Percentiles rank a stretch among this genome's conserved stretches.
Evolutionary conservation across 2,797 vertebrate genomes (phyloP).

Genomic region (Sphenodon punctatus): DNA sequence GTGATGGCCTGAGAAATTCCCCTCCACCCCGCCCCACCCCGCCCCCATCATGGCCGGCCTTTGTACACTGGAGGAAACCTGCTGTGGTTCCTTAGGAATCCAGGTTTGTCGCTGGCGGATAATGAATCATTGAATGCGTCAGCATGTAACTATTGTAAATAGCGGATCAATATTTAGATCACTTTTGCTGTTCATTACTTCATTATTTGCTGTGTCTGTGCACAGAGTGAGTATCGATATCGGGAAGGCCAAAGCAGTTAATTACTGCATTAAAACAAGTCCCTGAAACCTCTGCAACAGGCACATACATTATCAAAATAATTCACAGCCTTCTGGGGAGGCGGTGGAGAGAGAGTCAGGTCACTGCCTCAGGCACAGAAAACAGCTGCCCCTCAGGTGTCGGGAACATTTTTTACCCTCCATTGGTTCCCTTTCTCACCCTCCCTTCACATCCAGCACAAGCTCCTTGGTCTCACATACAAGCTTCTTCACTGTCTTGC

Average conservation of each 20-base stretch:
- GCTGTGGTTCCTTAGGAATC: slow-evolving; percentile 71
- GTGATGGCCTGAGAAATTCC: too few relatives aligned
- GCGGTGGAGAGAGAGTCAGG: too few relatives aligned
- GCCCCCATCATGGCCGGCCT: slow-evolving; percentile 26
- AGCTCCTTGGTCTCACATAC: too few relatives aligned
- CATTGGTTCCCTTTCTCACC: too few relatives aligned
- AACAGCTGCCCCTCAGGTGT: not conserved
- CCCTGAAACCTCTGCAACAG: slow-evolving; percentile 22
- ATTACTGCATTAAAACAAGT: slow-evolving; percentile 49
- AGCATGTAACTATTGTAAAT: slow-evolving; percentile 78
- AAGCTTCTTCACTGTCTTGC: too few relatives aligned
- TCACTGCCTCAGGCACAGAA: not conserved
- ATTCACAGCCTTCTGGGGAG: not conserved
- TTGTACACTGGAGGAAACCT: slow-evolving; percentile 64
- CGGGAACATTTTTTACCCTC: too few relatives aligned
- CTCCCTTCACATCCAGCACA: too few relatives aligned
- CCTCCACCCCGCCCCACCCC: too few relatives aligned
- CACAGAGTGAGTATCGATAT: slow-evolving; percentile 55
- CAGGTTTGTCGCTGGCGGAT: slow-evolving; percentile 77
- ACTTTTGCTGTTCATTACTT: slow-evolving; percentile 89
- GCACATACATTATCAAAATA: not conserved
- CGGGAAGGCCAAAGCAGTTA: slow-evolving; percentile 44
- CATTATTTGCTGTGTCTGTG: slow-evolving; percentile 79
- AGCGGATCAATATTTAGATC: slow-evolving; percentile 80
- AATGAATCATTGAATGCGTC: not conserved